Percentiles rank a stretch among this genome's conserved stretches.
Conservation (phyloP, 2,888 invertebrate species). For the Disparrhopalites patrizii region DNA sequence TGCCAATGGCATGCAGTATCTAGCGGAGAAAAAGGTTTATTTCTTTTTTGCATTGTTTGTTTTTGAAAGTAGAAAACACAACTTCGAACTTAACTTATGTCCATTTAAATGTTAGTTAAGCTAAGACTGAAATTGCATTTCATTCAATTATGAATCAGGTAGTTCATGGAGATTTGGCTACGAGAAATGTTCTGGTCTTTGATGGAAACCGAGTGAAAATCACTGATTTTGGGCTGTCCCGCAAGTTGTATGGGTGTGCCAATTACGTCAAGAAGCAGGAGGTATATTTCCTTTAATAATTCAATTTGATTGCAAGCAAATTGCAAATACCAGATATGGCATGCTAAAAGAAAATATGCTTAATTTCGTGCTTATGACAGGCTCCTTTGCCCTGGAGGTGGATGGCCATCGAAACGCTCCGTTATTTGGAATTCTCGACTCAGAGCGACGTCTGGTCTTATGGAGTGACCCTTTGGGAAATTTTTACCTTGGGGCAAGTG, state of each 20-base stretch:
- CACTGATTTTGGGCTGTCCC: not conserved
- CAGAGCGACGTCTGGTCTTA: not conserved
- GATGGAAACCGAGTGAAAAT: not conserved
- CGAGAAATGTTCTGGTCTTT: not conserved
- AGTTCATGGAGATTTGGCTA: not conserved
- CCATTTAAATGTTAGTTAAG: too few species aligned
- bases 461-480: not conserved
- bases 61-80: not conserved
- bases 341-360: not conserved
- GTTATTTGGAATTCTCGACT: not conserved
- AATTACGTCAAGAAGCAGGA: constrained; percentile 3
- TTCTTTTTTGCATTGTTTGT: not conserved
- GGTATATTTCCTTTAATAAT: not conserved
- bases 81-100: too few species aligned
- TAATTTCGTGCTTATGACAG: not conserved
- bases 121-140: not conserved
- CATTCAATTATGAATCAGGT: not conserved
- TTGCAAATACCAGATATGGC: not conserved
- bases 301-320: not conserved
- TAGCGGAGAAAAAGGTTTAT: not conserved
- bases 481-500: not conserved
- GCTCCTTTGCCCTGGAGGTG: not conserved
- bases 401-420: not conserved
- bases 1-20: not conserved
- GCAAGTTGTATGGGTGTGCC: not conserved